A percentile compares a stretch with the other conserved stretches of the same genome.
Evolutionary conservation across 2,888 invertebrate genomes (phyloP).

Genomic region (Leistus spinibarbis): DNA sequence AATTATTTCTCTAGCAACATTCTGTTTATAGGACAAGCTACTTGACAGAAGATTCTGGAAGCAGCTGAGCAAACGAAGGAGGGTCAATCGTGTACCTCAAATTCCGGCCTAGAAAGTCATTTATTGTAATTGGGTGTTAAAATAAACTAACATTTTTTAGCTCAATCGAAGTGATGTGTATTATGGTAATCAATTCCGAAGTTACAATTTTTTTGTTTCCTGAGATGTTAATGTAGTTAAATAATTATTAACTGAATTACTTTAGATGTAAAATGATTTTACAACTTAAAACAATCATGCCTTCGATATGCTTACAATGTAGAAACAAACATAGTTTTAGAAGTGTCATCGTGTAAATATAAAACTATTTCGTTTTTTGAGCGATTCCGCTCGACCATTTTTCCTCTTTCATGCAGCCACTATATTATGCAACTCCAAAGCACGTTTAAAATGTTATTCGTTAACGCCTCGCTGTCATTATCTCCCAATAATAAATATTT

Average conservation of each 20-base stretch:
- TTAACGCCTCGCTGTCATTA: not conserved
- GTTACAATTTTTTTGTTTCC: slow-evolving; percentile 5
- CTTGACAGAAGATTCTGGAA: slow-evolving; percentile 81
- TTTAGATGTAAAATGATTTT: slow-evolving; percentile 23
- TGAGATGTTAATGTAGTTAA: slow-evolving; percentile 27
- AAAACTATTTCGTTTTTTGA: not conserved
- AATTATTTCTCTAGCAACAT: too few species aligned
- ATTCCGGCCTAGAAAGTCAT: slow-evolving; percentile 47
- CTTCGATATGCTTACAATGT: slow-evolving; percentile 34
- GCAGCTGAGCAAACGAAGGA: slow-evolving; percentile 74
- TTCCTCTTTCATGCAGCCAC: not conserved
- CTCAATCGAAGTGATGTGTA: slow-evolving; percentile 5
- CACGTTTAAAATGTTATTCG: not conserved
- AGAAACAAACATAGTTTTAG: slow-evolving; percentile 11
- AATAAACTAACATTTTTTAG: slow-evolving; percentile 1
- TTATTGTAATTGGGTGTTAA: not conserved
- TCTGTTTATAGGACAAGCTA: slow-evolving; percentile 70
- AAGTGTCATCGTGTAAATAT: slow-evolving; percentile 9
- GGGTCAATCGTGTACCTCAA: slow-evolving; percentile 47
- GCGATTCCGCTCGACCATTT: not conserved
- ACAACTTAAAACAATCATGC: slow-evolving; percentile 37
- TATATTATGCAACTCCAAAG: not conserved
- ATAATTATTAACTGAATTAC: slow-evolving; percentile 13
- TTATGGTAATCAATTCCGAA: not conserved
- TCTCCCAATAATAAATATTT: not conserved